Evolutionary conservation across 2,888 invertebrate species (phyloP).

Genomic region (Andrena trimmerana): DNA sequence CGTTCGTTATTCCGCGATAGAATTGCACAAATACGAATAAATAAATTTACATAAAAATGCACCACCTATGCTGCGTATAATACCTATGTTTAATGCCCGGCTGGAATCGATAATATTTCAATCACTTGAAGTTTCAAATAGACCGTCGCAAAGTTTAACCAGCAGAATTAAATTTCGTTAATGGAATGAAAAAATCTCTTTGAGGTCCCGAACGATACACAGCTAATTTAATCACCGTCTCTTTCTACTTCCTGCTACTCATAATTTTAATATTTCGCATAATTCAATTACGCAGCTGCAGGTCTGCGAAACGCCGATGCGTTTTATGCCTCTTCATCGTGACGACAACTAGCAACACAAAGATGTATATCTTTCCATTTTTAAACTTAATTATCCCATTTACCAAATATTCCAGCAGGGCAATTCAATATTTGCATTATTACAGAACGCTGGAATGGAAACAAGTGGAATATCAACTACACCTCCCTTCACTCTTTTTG

Average conservation of each 20-base stretch:
- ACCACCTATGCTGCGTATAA: background rate
- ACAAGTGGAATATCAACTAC: background rate
- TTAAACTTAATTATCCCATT: background rate
- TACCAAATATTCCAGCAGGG: background rate
- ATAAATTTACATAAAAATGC: constrained; percentile 4
- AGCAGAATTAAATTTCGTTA: constrained; percentile 43
- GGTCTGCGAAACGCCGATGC: background rate
- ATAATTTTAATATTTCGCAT: constrained; percentile 1
- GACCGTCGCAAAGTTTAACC: constrained; percentile 41
- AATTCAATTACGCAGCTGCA: constrained; percentile 14
- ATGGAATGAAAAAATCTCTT: constrained; percentile 48
- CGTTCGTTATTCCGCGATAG: background rate
- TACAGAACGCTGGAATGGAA: background rate
- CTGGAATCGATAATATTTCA: constrained; percentile 31
- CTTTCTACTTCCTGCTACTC: constrained; percentile 10
- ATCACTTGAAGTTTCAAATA: constrained; percentile 28
- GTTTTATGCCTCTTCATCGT: background rate
- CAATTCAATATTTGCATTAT: background rate
- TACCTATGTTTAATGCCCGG: background rate
- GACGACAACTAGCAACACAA: background rate
- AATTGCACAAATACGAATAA: background rate
- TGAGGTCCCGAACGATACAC: constrained; percentile 43
- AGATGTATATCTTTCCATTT: background rate
- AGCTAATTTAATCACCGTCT: constrained; percentile 29
- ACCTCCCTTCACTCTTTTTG: too few species aligned